Base-by-base conservation (phyloP, 92 coral and sea anemone genomes). In the Palythoa grandiflora region DNA sequence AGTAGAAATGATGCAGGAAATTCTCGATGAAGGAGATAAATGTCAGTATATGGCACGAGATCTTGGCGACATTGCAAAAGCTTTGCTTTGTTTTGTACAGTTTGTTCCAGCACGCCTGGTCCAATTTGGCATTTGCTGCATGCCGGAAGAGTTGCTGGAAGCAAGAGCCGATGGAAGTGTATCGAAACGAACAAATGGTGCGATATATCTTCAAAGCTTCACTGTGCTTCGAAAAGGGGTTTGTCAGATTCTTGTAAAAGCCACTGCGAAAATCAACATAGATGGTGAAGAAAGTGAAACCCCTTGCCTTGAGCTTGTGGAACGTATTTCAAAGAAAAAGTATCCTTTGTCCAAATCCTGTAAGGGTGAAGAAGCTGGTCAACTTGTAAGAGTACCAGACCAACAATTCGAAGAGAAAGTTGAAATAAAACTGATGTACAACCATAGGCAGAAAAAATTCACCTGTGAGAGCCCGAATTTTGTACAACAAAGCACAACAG, bases 51-150 rank as follows among this genome's bases (percentile, higher is more conserved):
- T 78, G 63, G 83, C 40, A 55, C 28, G 28, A 28, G 28, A 28
- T 28, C 28, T 28, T 28, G 28, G 28, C 28, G 28, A 28, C 28
- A 28, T 57, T 28, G 70, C 83, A 35, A 71, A 78, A 35, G 51
- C 38, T 35, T 15, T 78, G 50, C 36, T 57, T 61, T 55, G 83
- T 53, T 78, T 78, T 78, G 83, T 71, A 78, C 35, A 78, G 70
- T 78, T 55, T 28, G 36, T 38, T 28, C 83, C 83, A 35, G 68
- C 70, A 12, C 83, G 83, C 17, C 83, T 54, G 12, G 84, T 78
- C 10, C 84, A 78, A 9, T 78, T 78, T n/a, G 28, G 57, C 5
- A 38, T 59, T 55, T 40, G 71, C 38, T 78, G 84, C 63, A 20
- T 35, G 28, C 70, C 39, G 28, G 28, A 28, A 28, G 28, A 28